Percentiles rank a stretch among this genome's conserved stretches.
phyloP scores from a whole-genome alignment of 2,113 vertebrate species.

The Aepyceros melampus region DNA sequence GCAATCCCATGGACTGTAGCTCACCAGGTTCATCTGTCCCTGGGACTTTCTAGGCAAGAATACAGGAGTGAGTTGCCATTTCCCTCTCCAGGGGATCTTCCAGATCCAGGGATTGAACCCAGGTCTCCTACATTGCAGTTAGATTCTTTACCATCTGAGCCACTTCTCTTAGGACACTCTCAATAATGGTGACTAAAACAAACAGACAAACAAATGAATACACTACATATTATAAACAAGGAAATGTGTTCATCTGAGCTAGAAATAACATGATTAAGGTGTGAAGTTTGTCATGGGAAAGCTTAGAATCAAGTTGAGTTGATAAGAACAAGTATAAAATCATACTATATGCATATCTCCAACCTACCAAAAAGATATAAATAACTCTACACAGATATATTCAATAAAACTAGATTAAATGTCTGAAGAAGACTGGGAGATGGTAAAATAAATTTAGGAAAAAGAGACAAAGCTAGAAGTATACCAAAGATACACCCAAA shows the following conservation, averaged over 20 bases:
- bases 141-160: background rate
- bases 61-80: background rate
- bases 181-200: background rate
- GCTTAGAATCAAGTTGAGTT: background rate
- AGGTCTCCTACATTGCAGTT: background rate
- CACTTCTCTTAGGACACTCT: background rate
- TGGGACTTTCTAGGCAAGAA: background rate
- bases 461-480: background rate
- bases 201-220: background rate
- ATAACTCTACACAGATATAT: background rate
- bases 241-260: background rate
- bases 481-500: background rate
- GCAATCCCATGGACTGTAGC: background rate
- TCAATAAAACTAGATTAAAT: background rate
- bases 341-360: background rate
- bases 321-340: background rate
- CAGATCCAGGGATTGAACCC: background rate
- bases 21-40: background rate
- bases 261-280: background rate
- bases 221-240: background rate
- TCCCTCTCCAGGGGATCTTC: background rate
- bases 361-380: background rate
- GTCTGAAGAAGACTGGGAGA: background rate
- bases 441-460: background rate
- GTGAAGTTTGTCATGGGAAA: background rate